Conservation (phyloP, 2,888 invertebrate species). For the Dryococelus australis region DNA sequence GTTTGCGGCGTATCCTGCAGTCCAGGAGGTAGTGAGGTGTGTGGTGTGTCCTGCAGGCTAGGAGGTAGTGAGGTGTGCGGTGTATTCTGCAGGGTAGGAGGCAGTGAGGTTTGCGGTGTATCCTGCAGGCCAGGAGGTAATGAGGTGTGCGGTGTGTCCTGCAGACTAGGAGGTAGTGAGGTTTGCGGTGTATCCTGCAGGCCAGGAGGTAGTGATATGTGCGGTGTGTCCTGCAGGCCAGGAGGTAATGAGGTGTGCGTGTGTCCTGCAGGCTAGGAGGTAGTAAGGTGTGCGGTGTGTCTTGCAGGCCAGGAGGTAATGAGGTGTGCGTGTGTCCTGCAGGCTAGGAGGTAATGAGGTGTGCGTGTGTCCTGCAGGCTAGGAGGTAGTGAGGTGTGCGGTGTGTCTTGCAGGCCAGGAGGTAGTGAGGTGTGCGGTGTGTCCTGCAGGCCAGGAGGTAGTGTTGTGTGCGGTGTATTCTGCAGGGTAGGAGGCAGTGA, state of each 20-base stretch:
- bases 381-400: conserved; percentile 55
- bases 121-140: conserved; percentile 65
- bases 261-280: conserved; percentile 66
- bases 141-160: not conserved
- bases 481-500: conserved; percentile 79
- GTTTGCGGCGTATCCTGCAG: conserved; percentile 37
- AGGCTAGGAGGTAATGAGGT: conserved; percentile 65
- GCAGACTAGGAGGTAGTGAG: conserved; percentile 57
- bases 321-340: conserved; percentile 37
- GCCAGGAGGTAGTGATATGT: conserved; percentile 61
- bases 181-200: conserved; percentile 56
- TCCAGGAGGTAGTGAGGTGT: conserved; percentile 83
- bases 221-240: conserved; percentile 65
- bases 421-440: not conserved
- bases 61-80: not conserved
- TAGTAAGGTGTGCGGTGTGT: not conserved
- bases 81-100: conserved; percentile 60
- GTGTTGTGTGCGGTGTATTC: not conserved
- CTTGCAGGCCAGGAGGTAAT: conserved; percentile 65
- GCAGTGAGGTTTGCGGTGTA: not conserved
- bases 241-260: conserved; percentile 50
- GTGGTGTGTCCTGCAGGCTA: no score
- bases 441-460: conserved; percentile 65
- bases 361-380: conserved; percentile 62
- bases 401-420: conserved; percentile 67